Conservation (phyloP, 2,888 invertebrate genomes). For the Nasonovia ribisnigri region DNA sequence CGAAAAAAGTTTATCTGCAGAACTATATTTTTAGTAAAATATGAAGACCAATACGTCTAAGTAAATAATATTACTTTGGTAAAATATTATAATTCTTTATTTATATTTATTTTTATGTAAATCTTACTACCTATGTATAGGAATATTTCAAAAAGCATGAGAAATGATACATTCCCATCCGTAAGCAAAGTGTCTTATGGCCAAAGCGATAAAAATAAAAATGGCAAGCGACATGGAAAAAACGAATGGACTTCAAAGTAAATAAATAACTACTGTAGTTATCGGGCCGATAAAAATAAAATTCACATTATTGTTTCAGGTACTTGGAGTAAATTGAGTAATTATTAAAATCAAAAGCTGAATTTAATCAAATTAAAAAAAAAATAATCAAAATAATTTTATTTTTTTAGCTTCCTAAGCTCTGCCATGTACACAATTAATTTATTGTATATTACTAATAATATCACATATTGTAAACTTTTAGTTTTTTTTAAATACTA, state of each 20-base stretch:
- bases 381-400: conserved; percentile 43
- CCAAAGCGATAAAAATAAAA: conserved; percentile 42
- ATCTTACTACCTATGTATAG: conserved; percentile 8
- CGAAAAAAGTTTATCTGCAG: neutral
- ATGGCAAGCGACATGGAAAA: conserved; percentile 45
- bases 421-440: neutral
- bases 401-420: neutral
- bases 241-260: conserved; percentile 55
- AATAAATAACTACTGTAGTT: neutral
- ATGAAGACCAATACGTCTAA: neutral
- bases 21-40: neutral
- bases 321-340: conserved; percentile 43
- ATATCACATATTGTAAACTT: neutral
- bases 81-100: neutral
- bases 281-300: neutral
- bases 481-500: neutral
- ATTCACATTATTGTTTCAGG: conserved; percentile 31
- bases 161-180: conserved; percentile 43
- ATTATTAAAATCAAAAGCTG: conserved; percentile 43
- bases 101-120: neutral
- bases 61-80: neutral
- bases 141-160: conserved; percentile 45
- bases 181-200: conserved; percentile 49
- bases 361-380: conserved; percentile 38
- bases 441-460: conserved; percentile 5